Conservation (phyloP, 2,888 invertebrate species). For the Vanessa cardui region DNA sequence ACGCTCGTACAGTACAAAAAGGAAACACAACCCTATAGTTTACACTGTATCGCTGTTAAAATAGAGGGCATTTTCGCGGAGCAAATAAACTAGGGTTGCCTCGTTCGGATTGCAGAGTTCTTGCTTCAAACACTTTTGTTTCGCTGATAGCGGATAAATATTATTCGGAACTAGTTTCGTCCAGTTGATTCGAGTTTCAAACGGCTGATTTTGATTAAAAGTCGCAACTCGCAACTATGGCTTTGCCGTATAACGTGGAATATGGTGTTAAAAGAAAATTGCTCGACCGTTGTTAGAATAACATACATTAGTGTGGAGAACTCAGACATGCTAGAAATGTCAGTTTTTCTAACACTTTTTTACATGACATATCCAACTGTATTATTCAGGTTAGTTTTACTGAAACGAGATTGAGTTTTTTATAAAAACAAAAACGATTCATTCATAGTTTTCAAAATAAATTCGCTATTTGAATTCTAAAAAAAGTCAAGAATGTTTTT, state of each 20-base stretch:
- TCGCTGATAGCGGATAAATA: conserved; percentile 67
- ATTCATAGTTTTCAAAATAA: no score
- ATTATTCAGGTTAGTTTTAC: no score
- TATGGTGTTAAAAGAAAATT: conserved; percentile 32
- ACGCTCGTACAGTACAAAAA: conserved; percentile 44
- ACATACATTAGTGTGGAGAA: conserved; percentile 22
- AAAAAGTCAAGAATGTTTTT: no score
- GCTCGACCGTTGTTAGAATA: conserved; percentile 43
- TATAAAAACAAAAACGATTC: no score
- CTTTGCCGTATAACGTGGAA: conserved; percentile 12
- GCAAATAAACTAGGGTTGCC: conserved; percentile 34
- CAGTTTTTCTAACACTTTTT: not conserved
- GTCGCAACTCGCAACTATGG: conserved; percentile 38
- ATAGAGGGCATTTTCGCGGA: conserved; percentile 47
- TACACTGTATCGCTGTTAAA: conserved; percentile 23
- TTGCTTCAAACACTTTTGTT: conserved; percentile 64
- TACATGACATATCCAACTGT: no score
- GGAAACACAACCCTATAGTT: conserved; percentile 33
- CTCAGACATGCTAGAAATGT: not conserved
- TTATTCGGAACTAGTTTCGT: conserved; percentile 64
- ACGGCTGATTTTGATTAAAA: conserved; percentile 61
- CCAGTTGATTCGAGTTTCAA: conserved; percentile 60
- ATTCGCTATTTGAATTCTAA: no score
- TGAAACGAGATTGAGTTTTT: no score
- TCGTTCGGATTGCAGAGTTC: conserved; percentile 54